Evolutionary conservation across 2,113 vertebrate genomes (phyloP), one percentile per base, ranked within the genome.

Genomic region (Percopsis transmontana): DNA sequence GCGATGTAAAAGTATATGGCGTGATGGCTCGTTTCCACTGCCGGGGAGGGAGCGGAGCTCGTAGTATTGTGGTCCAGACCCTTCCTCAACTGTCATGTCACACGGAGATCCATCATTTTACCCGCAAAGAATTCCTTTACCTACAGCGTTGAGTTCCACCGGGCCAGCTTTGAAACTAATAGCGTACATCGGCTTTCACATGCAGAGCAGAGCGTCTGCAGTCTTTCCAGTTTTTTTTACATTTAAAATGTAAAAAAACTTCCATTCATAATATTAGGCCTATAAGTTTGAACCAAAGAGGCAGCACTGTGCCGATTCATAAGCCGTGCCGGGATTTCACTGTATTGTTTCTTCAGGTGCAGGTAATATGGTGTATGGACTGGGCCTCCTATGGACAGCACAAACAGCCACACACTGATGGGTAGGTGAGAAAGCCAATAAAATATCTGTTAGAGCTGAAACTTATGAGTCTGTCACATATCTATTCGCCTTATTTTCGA

Each of bases 21-120:
- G 60, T 89, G 88, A 89, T 85, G 76, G 53, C 72, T 80, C 80
- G 71, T 91, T 91, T 91, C 89, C 89, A 89, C 78, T 85, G 84
- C 72, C 69, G 70, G 81, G 66, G 64, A 69, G 48, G 72, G 76
- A 80, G 73, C 76, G 74, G 67, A 65, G 71, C 70, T 65, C 82
- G 74, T 76, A 79, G 77, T 53, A 69, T 77, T 85, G 73, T 88
- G 61, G 68, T 76, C 53, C 16, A 0, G 10, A 67, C 59, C 76
- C 40, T 54, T 68, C 10, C 1, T 58, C 56, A 74, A 16, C 62
- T 65, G 57, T 16, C 11, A 5, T 67, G 76, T 65, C 3, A 27
- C 64, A 48, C 41, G n/a, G 53, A 57, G 15, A 44, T 47, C 41
- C 41, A 2, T 51, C 61, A 21, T 54, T 21, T 33, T 33, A 33